phyloP scores from a whole-genome alignment of 2,113 vertebrate species.

The Gymnocephalus cernua region DNA sequence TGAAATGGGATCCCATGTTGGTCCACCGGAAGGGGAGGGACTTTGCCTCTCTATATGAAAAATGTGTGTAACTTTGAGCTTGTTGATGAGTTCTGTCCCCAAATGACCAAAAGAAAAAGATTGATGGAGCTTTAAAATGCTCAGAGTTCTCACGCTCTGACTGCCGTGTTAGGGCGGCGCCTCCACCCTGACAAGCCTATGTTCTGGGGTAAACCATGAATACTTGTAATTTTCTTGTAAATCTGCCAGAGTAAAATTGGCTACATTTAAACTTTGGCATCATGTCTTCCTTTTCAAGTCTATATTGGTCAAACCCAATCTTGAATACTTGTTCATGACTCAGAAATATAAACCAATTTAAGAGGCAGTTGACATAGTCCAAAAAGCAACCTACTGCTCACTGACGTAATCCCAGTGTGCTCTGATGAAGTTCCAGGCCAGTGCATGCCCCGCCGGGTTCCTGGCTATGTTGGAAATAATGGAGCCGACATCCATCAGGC shows the following conservation, averaged over 20 bases:
- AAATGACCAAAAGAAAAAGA: neutral
- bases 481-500: slow-evolving; percentile 85
- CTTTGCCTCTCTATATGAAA: neutral
- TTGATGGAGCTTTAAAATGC: neutral
- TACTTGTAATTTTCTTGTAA: slow-evolving; percentile 20
- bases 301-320: slow-evolving; percentile 26
- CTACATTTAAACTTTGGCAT: slow-evolving; percentile 6
- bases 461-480: slow-evolving; percentile 85
- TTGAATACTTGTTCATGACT: neutral
- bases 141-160: slow-evolving; percentile 3
- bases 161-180: neutral
- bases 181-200: slow-evolving; percentile 21
- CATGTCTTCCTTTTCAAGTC: slow-evolving; percentile 1
- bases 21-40: too few species aligned
- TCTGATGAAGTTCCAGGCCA: slow-evolving; percentile 94
- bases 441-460: slow-evolving; percentile 87
- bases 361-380: neutral
- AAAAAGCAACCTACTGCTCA: slow-evolving; percentile 82
- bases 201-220: slow-evolving; percentile 7
- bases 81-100: neutral
- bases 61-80: neutral
- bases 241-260: slow-evolving; percentile 18
- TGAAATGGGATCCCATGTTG: too few species aligned
- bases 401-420: slow-evolving; percentile 85
- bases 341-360: slow-evolving; percentile 7